These are phyloP conservation scores for Leucoraja ocellata DNA, from an alignment of 2,797 vertebrate species.

Conservation along the genomic window DNA sequence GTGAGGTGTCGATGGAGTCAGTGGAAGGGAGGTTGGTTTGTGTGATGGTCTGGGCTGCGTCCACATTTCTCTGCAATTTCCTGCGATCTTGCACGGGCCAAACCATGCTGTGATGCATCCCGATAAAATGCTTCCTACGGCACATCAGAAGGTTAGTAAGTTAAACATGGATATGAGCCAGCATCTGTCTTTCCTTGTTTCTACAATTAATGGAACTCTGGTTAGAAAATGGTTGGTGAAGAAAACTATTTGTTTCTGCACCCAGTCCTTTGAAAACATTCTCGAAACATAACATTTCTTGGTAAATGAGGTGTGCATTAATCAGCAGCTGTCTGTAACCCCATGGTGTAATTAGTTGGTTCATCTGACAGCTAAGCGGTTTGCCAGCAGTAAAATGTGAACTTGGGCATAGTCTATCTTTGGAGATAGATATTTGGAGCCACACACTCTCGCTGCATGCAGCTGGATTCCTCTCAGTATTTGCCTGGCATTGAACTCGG, in stretches of 20 bases:
- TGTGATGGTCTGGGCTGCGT: too few relatives aligned
- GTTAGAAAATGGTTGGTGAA: not conserved
- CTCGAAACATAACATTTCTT: conserved; percentile 27
- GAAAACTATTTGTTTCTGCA: not conserved
- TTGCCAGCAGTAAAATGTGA: conserved; percentile 32
- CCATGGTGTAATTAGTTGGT: not conserved
- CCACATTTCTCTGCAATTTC: too few relatives aligned
- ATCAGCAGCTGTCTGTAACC: conserved; percentile 29
- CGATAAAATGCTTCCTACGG: too few relatives aligned
- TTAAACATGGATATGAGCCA: too few relatives aligned
- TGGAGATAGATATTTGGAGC: not conserved
- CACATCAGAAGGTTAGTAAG: too few relatives aligned
- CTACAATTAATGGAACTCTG: not conserved
- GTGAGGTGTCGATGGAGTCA: too few relatives aligned
- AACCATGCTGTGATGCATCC: too few relatives aligned
- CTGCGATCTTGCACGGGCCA: too few relatives aligned
- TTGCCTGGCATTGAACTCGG: not conserved
- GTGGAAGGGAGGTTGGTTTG: too few relatives aligned
- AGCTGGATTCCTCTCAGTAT: not conserved
- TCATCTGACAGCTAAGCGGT: conserved; percentile 20
- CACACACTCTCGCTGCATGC: not conserved
- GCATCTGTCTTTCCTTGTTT: too few relatives aligned
- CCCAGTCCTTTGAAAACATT: conserved; percentile 17
- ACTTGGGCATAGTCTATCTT: not conserved
- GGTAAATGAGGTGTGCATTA: conserved; percentile 29